A percentile compares a stretch with the other conserved stretches of the same genome.
phyloP scores from a whole-genome alignment of 1,140 invertebrate genomes.

The Bilobella aurantiaca region DNA sequence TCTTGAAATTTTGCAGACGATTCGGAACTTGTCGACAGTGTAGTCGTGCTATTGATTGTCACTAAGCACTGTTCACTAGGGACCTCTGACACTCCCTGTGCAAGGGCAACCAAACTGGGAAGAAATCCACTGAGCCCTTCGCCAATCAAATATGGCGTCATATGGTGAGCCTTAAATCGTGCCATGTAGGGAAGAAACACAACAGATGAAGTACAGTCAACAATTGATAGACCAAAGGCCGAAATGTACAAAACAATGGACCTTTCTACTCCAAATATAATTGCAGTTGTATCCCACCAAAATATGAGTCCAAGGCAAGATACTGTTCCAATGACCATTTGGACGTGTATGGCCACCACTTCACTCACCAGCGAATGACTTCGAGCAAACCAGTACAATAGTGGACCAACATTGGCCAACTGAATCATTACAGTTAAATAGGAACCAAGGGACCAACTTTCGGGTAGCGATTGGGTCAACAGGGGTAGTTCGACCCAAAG shows the following conservation, averaged over 20 bases:
- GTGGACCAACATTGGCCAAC: conserved; percentile 77
- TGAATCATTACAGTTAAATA: conserved; percentile 73
- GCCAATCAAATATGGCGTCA: conserved; percentile 54
- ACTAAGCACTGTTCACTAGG: too few species aligned
- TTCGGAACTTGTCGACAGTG: too few species aligned
- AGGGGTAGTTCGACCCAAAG: conserved; percentile 81
- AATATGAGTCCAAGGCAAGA: conserved; percentile 60
- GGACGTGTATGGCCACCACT: too few species aligned
- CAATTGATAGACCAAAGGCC: too few species aligned
- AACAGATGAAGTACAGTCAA: conserved; percentile 84
- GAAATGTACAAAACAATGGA: too few species aligned
- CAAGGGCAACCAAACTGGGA: conserved; percentile 68
- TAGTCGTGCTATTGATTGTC: too few species aligned
- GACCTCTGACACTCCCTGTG: conserved; percentile 76
- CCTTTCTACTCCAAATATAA: conserved; percentile 44
- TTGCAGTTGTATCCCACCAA: conserved; percentile 56
- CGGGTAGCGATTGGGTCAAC: conserved; percentile 65
- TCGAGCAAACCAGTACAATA: too few species aligned
- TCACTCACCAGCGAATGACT: too few species aligned
- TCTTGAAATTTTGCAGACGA: too few species aligned
- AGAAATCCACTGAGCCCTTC: conserved; percentile 77
- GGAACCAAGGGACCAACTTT: conserved; percentile 77
- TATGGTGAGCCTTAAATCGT: conserved; percentile 59
- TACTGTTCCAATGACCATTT: too few species aligned
- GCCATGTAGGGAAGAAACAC: conserved; percentile 80